Evolutionary conservation across 2,888 invertebrate genomes (phyloP), one percentile per base, ranked within the genome.

Genomic region (Lottia scabra): DNA sequence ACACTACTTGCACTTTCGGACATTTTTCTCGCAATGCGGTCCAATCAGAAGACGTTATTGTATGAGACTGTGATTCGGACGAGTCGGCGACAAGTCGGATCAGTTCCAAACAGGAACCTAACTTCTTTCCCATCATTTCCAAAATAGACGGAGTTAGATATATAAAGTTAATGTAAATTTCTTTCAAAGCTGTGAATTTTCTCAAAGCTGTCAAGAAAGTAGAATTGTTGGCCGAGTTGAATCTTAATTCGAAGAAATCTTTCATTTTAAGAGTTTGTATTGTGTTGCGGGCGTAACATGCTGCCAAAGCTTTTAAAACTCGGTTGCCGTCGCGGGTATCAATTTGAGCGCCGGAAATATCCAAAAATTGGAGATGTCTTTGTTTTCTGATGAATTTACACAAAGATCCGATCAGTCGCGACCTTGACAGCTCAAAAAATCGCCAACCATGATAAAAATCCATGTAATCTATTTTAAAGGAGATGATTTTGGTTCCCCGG

Each of bases 391-490:
- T 12, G 16, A 70, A 70, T 26, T 65, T 70, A 38, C 64, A 65
- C 64, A 70, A 19, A 23, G 70, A 65, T 12, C 44, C 44, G 15
- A 70, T 46, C n/a, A 70, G 30, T 30, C 63, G 16, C 1, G 46
- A 19, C 27, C 64, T 45, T 3, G 70, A 70, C n/a, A 27, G 6
- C 15, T 70, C 64, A 15, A 70, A 70, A 30, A 70, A 70, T 15
- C 64, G 44, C 70, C 70, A 70, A 3, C 64, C 63, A 44, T 64
- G 70, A 46, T 65, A 64, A 30, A 63, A 64, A 45, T 64, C 70
- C 45, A 70, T 45, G 26, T 70, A 64, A 30, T 63, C 70, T 8
- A 70, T 63, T 70, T 70, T 70, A n/a, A 70, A 65, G 45, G 44
- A 15, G 12, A n/a, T n/a, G 38, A 70, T 64, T 5, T 46, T 63